A percentile compares a stretch with the other conserved stretches of the same genome.
phyloP scores from a whole-genome alignment of 2,797 vertebrate species.

The Rhodeus uyekii region DNA sequence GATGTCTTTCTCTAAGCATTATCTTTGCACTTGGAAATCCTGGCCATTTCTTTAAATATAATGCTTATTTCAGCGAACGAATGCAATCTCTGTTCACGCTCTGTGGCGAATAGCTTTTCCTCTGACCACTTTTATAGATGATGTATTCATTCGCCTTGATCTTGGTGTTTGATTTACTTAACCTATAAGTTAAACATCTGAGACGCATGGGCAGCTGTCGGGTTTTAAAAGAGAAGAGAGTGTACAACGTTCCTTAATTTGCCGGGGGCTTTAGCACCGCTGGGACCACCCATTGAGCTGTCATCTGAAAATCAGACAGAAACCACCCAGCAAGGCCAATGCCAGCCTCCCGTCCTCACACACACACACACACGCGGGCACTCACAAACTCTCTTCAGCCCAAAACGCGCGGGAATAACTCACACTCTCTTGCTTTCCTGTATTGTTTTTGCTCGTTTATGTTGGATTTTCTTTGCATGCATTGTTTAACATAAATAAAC shows the following conservation, averaged over 20 bases:
- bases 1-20: neutral
- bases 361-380: no score
- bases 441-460: neutral
- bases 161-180: slow-evolving; percentile 54
- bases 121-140: slow-evolving; percentile 32
- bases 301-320: slow-evolving; percentile 75
- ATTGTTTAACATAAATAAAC: neutral
- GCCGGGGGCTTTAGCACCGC: slow-evolving; percentile 70
- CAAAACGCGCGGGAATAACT: no score
- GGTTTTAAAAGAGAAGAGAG: slow-evolving; percentile 46
- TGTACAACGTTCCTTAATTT: slow-evolving; percentile 50
- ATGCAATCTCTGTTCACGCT: slow-evolving; percentile 12
- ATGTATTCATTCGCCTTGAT: slow-evolving; percentile 48
- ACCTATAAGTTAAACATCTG: slow-evolving; percentile 57
- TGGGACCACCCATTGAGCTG: slow-evolving; percentile 84
- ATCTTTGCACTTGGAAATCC: neutral
- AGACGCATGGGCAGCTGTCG: slow-evolving; percentile 55
- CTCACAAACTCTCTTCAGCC: no score
- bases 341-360: slow-evolving; percentile 38
- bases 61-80: neutral
- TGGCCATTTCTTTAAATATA: neutral
- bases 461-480: neutral
- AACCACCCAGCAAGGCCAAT: slow-evolving; percentile 82
- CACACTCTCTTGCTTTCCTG: no score
- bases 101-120: neutral